Base-by-base conservation (phyloP, 2,888 invertebrate species). In the Loripinus fragilis region DNA sequence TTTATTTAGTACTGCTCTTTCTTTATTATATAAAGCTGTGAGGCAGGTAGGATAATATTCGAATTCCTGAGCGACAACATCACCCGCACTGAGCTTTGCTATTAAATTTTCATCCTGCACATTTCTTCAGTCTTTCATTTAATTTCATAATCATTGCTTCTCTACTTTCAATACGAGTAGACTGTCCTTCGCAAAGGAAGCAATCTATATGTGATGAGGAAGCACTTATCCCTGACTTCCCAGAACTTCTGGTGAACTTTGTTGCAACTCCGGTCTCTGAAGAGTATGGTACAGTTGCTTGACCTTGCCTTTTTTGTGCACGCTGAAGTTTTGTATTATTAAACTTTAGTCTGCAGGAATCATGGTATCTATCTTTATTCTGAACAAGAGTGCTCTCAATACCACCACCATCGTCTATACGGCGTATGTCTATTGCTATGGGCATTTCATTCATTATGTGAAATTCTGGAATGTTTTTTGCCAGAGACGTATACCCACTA, bases 361-460 rank as follows among this genome's bases (percentile, higher is more conserved):
- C 41, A 41, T 71, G 60, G 12, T 60, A 60, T 33, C 33, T 60
- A 33, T 30, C 60, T 33, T 60, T 30, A 30, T 60, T 10, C 41
- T 23, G 2, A 35, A 23, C 12, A n/a, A 71, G 38, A 41, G 71
- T 55, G 28, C 12, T 33, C 33, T 71, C 71, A 20, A 71, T 55
- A 23, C 71, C 52, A 35, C 25, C 71, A 52, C 71, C 71, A n/a
- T 71, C 71, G n/a, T 71, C 71, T n/a, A 71, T 35, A 5, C 71
- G 50, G 30, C 45, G 38, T 12, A 52, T 71, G 52, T 71, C 60
- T 28, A 71, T 30, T 1, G 52, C 33, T 17, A 52, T 52, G 2
- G 3, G 52, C 52, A 52, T 52, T 52, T 52, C 52, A 52, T 52
- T 52, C n/a, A 71, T 17, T 20, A 30, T 41, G 25, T 30, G 10